Conservation (phyloP, 2,888 invertebrate genomes). For the Linyphia triangularis region DNA sequence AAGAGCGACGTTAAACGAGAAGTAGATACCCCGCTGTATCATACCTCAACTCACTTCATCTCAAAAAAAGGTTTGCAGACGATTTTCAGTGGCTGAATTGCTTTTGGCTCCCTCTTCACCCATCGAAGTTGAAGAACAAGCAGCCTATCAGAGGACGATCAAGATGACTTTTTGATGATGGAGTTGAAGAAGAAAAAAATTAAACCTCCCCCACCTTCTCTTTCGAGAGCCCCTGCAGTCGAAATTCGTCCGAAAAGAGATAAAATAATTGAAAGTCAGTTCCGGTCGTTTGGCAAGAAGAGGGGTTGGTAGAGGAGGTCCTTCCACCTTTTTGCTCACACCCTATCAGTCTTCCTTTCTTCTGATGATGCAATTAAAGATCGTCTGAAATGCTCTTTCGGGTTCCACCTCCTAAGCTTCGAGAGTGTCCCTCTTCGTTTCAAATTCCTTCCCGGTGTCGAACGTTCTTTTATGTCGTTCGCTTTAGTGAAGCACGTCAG, state of each 20-base stretch:
- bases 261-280: constrained; percentile 73
- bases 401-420: not conserved
- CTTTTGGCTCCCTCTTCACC: not conserved
- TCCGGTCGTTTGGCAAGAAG: constrained; percentile 58
- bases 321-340: not conserved
- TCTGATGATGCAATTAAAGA: constrained; percentile 72
- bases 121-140: constrained; percentile 42
- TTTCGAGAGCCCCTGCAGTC: constrained; percentile 18
- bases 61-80: constrained; percentile 22
- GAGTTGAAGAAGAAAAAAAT: constrained; percentile 9
- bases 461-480: constrained; percentile 1
- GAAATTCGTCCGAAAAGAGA: constrained; percentile 55
- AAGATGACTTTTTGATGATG: constrained; percentile 70
- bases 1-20: constrained; percentile 15
- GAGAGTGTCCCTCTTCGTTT: not conserved
- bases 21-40: constrained; percentile 17
- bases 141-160: constrained; percentile 49
- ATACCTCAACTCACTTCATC: not conserved
- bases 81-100: constrained; percentile 40
- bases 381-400: constrained; percentile 1
- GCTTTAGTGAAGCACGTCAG: constrained; percentile 17
- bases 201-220: not conserved
- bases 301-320: not conserved
- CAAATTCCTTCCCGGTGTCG: not conserved
- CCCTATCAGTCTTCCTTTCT: constrained; percentile 15